Evolutionary conservation across 1,140 invertebrate genomes (phyloP), one percentile per base, ranked within the genome.

Genomic region (Luehdorfia chinensis): DNA sequence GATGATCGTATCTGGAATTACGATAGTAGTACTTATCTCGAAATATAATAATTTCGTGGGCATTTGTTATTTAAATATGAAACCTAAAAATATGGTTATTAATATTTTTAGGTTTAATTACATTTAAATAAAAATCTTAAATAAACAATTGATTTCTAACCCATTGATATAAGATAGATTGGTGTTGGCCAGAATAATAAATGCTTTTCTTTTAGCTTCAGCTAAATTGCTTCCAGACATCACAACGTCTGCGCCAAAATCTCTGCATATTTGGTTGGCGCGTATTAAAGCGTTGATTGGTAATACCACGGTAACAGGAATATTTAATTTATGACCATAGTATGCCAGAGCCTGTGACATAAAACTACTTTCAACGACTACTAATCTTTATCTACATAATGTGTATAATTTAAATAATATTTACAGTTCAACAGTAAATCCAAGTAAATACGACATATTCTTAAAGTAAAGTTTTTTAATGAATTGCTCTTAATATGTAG

Each of bases 231-330:
- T 78, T 3, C 96, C 96, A 2, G 92, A 84, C 0, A 97, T 90
- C 4, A 97, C 89, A 6, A 97, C 93, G 30, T 90, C 92, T 1
- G 95, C 96, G 6, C 94, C 94, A 66, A 91, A 93, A 52, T 92
- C 90, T 45, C 91, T 88, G 70, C 95, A 97, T 31, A 92, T 91
- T 47, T 93, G 90, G 15, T 97, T 91, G 86, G 97, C 97, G 92
- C 96, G 96, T 14, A 97, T 92, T 0, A 94, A 92, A 0, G 94
- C 93, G 7, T 92, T 88, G 1, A 91, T 89, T 0, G 96, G 96
- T 95, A 97, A 97, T 0, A 98, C 93, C 1, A 98, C 95, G 0
- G 94, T 95, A 0, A 96, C 94, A 0, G 94, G 93, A 47, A 98
- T 94, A 1, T 89, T 88, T 0, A 97, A 84, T 46, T 90, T 87